These are phyloP conservation scores for Apantesis nais DNA, from an alignment of 2,888 invertebrate species.

Conservation along the genomic window DNA sequence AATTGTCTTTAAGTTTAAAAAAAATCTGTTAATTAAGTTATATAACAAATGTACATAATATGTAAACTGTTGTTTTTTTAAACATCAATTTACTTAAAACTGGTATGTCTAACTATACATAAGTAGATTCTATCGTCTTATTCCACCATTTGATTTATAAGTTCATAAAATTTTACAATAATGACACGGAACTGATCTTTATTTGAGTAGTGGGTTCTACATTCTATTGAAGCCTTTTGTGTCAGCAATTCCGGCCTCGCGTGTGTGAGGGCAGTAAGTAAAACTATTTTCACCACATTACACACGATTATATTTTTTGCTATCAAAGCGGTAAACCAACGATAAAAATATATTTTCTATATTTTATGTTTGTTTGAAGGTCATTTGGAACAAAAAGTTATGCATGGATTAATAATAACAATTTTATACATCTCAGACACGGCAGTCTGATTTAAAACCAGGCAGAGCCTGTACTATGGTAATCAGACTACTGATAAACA, in stretches of 20 bases:
- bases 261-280: constrained; percentile 23
- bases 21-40: too few species aligned
- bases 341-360: constrained; percentile 4
- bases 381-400: not conserved
- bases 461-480: too few species aligned
- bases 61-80: too few species aligned
- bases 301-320: constrained; percentile 32
- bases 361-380: not conserved
- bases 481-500: too few species aligned
- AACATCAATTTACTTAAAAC: not conserved
- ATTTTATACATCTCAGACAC: too few species aligned
- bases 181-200: not conserved
- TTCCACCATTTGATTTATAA: not conserved
- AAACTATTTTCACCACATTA: constrained; percentile 26
- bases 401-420: not conserved
- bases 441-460: too few species aligned
- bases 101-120: not conserved
- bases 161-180: not conserved
- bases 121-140: not conserved
- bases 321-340: constrained; percentile 7
- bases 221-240: not conserved
- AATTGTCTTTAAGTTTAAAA: too few species aligned
- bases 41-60: too few species aligned
- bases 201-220: not conserved
- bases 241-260: constrained; percentile 16